These are phyloP conservation scores for Protobothrops mucrosquamatus DNA, from an alignment of 2,113 vertebrate genomes.

Conservation along the genomic window DNA sequence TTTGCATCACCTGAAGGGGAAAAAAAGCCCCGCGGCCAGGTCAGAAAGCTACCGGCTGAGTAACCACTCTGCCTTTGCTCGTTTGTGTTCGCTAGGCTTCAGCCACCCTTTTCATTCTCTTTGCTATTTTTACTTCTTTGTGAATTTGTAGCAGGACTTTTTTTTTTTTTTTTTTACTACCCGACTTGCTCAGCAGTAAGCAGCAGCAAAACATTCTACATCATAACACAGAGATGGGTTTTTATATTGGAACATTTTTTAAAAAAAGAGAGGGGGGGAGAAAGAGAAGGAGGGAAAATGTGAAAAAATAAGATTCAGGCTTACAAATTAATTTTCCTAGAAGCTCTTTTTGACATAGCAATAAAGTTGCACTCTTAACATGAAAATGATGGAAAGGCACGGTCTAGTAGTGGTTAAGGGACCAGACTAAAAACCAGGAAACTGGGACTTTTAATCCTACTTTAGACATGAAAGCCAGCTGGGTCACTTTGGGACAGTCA, in stretches of 20 bases:
- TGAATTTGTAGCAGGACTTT: background rate
- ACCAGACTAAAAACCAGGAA: background rate
- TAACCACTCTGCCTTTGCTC: background rate
- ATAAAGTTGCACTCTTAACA: background rate
- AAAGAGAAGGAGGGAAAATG: background rate
- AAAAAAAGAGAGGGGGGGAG: no score
- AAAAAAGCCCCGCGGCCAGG: background rate
- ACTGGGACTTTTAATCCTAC: background rate
- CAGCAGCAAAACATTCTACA: background rate
- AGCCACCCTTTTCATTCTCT: no score
- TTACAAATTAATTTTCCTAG: background rate
- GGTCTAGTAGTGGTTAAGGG: background rate
- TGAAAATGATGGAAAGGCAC: background rate
- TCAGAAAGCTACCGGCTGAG: background rate
- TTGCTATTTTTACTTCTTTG: background rate
- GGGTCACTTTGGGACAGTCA: background rate
- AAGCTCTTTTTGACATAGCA: background rate
- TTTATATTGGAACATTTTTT: background rate
- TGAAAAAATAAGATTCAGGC: background rate
- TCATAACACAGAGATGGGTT: background rate
- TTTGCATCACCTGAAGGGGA: background rate
- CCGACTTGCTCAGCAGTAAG: background rate
- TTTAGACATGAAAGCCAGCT: background rate
- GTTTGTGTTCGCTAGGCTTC: background rate
- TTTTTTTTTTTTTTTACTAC: background rate